Evolutionary conservation across 2,888 invertebrate genomes (phyloP).

Genomic region (Coelopa pilipes): DNA sequence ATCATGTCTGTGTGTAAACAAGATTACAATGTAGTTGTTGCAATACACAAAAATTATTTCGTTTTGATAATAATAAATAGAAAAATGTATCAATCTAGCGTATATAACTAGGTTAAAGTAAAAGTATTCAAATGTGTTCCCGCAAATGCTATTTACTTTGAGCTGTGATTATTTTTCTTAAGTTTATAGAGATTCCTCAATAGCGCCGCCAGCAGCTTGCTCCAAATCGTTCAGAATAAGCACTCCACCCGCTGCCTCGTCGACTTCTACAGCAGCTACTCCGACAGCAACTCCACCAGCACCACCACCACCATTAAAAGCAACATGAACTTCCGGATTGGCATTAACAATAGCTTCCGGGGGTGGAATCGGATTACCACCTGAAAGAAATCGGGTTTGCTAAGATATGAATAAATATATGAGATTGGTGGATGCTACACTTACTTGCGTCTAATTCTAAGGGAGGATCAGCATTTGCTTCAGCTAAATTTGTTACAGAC

Average conservation of each 20-base stretch:
- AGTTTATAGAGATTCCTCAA: slow-evolving; percentile 26
- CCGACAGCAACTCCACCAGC: slow-evolving; percentile 38
- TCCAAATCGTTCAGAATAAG: slow-evolving; percentile 56
- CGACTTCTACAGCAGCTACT: slow-evolving; percentile 51
- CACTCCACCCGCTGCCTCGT: slow-evolving; percentile 60
- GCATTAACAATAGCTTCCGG: slow-evolving; percentile 54
- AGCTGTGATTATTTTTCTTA: neutral
- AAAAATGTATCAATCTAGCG: slow-evolving; percentile 15
- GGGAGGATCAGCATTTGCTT: slow-evolving; percentile 92
- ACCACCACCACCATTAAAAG: slow-evolving; percentile 42
- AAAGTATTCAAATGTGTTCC: slow-evolving; percentile 32
- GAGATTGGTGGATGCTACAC: slow-evolving; percentile 23
- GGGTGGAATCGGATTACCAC: slow-evolving; percentile 64
- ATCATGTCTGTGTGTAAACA: slow-evolving; percentile 32
- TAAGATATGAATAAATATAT: slow-evolving; percentile 6
- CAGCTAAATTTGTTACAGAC: slow-evolving; percentile 95
- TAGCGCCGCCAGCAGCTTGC: slow-evolving; percentile 52
- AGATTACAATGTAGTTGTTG: slow-evolving; percentile 20
- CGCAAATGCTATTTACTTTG: slow-evolving; percentile 31
- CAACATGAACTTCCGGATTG: slow-evolving; percentile 47
- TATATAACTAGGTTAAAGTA: slow-evolving; percentile 15
- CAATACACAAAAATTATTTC: slow-evolving; percentile 12
- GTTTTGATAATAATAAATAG: slow-evolving; percentile 9
- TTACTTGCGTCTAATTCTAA: slow-evolving; percentile 65
- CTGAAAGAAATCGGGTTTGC: slow-evolving; percentile 43